Evolutionary conservation across 2,888 invertebrate genomes (phyloP).

Genomic region (Lasioglossum zephyrum): DNA sequence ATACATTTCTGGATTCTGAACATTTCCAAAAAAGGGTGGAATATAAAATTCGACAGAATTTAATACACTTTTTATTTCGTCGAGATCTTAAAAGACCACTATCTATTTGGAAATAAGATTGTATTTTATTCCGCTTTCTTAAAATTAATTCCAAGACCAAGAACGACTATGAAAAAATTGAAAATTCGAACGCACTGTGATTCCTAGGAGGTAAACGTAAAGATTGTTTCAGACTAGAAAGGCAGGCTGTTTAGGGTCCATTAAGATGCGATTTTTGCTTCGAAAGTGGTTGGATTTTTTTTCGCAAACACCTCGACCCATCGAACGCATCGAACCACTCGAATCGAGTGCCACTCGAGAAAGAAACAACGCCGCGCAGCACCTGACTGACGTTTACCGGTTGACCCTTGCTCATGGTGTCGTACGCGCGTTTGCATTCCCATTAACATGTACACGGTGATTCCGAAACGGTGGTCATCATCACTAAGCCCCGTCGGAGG

Average conservation of each 20-base stretch:
- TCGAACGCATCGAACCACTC: neutral
- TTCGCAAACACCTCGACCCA: conserved; percentile 3
- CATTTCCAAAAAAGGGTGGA: no score
- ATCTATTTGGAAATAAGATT: no score
- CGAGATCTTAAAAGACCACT: no score
- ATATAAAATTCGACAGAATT: no score
- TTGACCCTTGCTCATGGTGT: conserved; percentile 32
- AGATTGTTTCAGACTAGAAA: neutral
- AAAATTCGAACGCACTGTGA: no score
- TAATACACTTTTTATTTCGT: no score
- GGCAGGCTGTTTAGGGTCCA: neutral
- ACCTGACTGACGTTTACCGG: conserved; percentile 33
- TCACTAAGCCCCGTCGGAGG: neutral
- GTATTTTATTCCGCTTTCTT: no score
- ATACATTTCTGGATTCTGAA: no score
- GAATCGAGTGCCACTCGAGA: conserved; percentile 17
- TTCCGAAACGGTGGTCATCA: neutral
- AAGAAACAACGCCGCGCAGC: conserved; percentile 24
- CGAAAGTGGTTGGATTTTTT: neutral
- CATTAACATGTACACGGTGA: conserved; percentile 27
- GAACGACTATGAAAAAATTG: no score
- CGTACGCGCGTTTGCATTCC: conserved; percentile 18
- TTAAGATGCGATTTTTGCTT: neutral
- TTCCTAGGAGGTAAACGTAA: no score
- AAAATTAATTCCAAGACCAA: no score